Percentiles rank a stretch among this genome's conserved stretches.
These are phyloP conservation scores for Anas platyrhynchos DNA, from an alignment of 2,113 vertebrate genomes.

Conservation along the genomic window DNA sequence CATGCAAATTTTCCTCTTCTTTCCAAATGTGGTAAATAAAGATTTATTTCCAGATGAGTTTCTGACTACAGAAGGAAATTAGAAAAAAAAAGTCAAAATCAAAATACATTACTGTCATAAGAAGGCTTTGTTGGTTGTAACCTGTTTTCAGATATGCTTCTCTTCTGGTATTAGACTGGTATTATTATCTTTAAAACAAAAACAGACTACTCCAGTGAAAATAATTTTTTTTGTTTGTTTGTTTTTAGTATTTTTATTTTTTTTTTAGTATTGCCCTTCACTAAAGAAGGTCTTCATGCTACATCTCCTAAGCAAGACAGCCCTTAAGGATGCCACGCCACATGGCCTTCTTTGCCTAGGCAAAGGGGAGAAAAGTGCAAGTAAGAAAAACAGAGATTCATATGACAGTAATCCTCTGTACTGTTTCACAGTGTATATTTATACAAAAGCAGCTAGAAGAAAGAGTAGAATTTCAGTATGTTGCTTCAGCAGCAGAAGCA, in stretches of 20 bases:
- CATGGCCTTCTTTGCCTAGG: not conserved
- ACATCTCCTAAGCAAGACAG: not conserved
- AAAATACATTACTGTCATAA: not conserved
- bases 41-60: not conserved
- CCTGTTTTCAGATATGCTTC: not conserved
- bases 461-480: not conserved
- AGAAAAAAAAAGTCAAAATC: not conserved
- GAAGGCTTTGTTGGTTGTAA: not conserved
- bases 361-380: not conserved
- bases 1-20: not conserved
- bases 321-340: too few relatives aligned
- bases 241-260: too few relatives aligned
- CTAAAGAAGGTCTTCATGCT: not conserved
- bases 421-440: not conserved
- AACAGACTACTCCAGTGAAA: not conserved
- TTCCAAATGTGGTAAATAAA: not conserved
- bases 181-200: too few relatives aligned
- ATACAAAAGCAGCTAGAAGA: not conserved
- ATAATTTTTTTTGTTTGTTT: not conserved
- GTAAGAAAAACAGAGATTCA: not conserved
- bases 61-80: not conserved
- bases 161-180: not conserved
- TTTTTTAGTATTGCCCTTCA: not conserved
- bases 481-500: not conserved
- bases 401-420: not conserved